A percentile compares a stretch with the other conserved stretches of the same genome.
phyloP scores from a whole-genome alignment of 2,113 vertebrate species.

The Crotalus helleri region DNA sequence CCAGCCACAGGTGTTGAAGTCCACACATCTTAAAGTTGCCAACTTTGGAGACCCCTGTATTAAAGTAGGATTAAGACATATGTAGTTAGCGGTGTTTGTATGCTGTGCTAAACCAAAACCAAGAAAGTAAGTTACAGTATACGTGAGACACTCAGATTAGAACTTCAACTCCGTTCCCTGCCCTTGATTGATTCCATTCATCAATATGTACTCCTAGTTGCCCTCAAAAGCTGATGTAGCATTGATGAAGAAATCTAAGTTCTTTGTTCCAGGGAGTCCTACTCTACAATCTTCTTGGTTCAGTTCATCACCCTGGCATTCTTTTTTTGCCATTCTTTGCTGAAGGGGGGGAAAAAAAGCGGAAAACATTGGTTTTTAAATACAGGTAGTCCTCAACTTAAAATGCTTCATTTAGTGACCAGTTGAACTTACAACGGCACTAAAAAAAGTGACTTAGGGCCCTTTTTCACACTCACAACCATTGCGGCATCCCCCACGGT shows the following conservation, averaged over 20 bases:
- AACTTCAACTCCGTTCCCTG: background rate
- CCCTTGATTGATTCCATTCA: background rate
- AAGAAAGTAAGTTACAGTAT: too few relatives aligned
- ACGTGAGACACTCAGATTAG: background rate
- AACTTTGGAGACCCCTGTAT: too few relatives aligned
- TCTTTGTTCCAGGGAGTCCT: background rate
- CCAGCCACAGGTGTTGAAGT: too few relatives aligned
- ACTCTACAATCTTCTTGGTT: background rate
- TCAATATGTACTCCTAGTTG: background rate
- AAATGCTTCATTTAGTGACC: too few relatives aligned
- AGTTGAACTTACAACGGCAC: too few relatives aligned
- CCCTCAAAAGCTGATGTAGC: background rate
- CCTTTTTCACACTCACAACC: too few relatives aligned
- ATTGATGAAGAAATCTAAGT: background rate
- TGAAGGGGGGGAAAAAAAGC: background rate
- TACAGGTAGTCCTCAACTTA: too few relatives aligned
- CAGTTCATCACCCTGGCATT: background rate
- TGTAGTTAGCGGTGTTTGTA: background rate
- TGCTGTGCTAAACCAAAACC: background rate
- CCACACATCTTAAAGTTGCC: too few relatives aligned
- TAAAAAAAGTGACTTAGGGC: too few relatives aligned
- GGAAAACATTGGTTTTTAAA: background rate
- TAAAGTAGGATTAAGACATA: background rate
- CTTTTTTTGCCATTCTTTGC: background rate
- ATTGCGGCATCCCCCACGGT: too few relatives aligned